Evolutionary conservation across 1,140 invertebrate species (phyloP).

Genomic region (Drosophila mojavensis): DNA sequence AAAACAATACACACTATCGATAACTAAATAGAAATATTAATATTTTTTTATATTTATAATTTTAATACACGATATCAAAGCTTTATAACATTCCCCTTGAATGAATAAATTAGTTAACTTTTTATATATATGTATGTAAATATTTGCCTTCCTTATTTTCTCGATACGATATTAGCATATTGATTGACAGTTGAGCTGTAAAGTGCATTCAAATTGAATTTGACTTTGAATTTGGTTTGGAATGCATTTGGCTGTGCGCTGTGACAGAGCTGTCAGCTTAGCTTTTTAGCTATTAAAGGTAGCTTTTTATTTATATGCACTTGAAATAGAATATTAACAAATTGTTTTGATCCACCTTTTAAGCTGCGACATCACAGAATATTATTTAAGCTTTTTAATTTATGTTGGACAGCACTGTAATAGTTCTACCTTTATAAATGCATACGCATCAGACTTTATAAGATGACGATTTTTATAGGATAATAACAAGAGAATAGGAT

Average conservation of each 20-base stretch:
- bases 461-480: background rate
- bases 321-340: too few relatives aligned
- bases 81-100: background rate
- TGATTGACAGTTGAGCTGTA: background rate
- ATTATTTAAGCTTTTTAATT: too few relatives aligned
- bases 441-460: too few relatives aligned
- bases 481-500: too few relatives aligned
- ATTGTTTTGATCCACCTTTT: too few relatives aligned
- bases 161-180: background rate
- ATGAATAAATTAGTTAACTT: constrained; percentile 2
- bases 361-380: too few relatives aligned
- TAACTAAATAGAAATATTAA: background rate
- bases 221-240: background rate
- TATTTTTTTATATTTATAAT: background rate
- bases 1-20: background rate
- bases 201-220: constrained; percentile 1
- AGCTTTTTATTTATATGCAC: too few relatives aligned
- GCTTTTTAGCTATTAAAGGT: background rate
- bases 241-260: background rate
- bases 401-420: too few relatives aligned
- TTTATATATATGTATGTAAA: background rate
- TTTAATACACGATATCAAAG: background rate
- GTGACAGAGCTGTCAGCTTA: background rate
- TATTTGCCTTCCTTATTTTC: background rate
- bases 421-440: too few relatives aligned